Base-by-base conservation (phyloP, 2,797 vertebrate genomes). In the Gephyroberyx darwinii region DNA sequence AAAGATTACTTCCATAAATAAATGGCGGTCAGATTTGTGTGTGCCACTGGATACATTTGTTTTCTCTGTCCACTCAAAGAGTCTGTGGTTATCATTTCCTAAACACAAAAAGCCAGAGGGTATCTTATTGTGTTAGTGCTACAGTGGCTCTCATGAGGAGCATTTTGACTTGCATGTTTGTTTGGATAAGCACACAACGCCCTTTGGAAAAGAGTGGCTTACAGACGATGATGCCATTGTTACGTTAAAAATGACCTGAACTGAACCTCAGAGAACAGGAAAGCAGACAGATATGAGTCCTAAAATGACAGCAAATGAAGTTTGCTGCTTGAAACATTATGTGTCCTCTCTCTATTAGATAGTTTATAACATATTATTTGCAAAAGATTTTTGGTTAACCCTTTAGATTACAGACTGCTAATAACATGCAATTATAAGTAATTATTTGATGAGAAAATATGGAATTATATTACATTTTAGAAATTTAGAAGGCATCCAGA, bases 81-180 rank as follows among this genome's bases (percentile, higher is more conserved):
- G 61, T 54, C 72, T 65, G 65, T 69, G 63, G 69, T 84, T 86
- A 84, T 88, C 75, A 2, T 69, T 58, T 78, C 47, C 43, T 10
- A 41, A 76, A 78, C 56, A 85, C 76, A 80, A 74, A 66, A 81
- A 71, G 52, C 71, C 75, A 80, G 73, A 51, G 31, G 31, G 74
- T 71, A 78, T 54, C 41, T 8, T 43, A 51, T 62, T 79, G 79
- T 80, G 69, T 82, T 77, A 7, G 58, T 61, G 74, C 69, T 73
- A 50, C 75, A 81, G 68, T 56, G 70, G 61, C 50, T 87, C 82
- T 80, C 76, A 31, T 67, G 79, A 75, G 65, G 58, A 83, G 69
- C 51, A 13, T 20, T 51, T 61, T 64, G 63, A 51, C 65, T 62
- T 75, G 68, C 41, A 22, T 39, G 57, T 57, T 76, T 66, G 63